These are phyloP conservation scores for Mactra quadrangularis DNA, from an alignment of 1,140 invertebrate genomes.

Conservation along the genomic window DNA sequence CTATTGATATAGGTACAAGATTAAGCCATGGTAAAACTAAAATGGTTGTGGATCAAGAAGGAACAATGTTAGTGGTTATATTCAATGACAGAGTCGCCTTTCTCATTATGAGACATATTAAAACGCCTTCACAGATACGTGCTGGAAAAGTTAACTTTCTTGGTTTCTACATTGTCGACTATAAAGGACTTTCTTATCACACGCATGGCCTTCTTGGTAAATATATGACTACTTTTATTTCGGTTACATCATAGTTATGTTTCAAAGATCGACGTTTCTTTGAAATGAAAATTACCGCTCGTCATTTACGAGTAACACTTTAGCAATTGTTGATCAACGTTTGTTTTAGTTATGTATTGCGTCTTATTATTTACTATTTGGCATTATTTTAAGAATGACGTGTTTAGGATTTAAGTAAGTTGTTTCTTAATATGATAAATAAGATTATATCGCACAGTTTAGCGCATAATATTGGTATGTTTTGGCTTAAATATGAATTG, in stretches of 20 bases:
- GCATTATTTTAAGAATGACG: no score
- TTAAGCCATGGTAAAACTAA: slow-evolving; percentile 56
- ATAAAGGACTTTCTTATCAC: slow-evolving; percentile 57
- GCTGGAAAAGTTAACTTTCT: slow-evolving; percentile 59
- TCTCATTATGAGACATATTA: slow-evolving; percentile 52
- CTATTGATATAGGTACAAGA: slow-evolving; percentile 29
- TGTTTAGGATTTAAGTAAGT: no score
- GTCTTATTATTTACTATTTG: no score
- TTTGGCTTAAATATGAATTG: no score
- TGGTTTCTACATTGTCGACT: slow-evolving; percentile 56
- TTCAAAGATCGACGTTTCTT: neutral
- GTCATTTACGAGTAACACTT: neutral
- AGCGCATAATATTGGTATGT: no score
- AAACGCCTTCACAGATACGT: slow-evolving; percentile 5
- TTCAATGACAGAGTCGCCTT: slow-evolving; percentile 55
- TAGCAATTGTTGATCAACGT: no score
- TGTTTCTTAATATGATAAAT: no score
- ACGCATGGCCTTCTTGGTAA: slow-evolving; percentile 59
- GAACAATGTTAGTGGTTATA: slow-evolving; percentile 51
- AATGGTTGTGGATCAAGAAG: slow-evolving; percentile 50
- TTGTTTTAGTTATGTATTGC: no score
- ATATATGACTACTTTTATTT: neutral
- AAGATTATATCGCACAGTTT: no score
- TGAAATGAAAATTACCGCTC: neutral
- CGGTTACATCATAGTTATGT: no score